Evolutionary conservation across 2,888 invertebrate species (phyloP), one percentile per base, ranked within the genome.

Genomic region (Stenichneumon culpator): DNA sequence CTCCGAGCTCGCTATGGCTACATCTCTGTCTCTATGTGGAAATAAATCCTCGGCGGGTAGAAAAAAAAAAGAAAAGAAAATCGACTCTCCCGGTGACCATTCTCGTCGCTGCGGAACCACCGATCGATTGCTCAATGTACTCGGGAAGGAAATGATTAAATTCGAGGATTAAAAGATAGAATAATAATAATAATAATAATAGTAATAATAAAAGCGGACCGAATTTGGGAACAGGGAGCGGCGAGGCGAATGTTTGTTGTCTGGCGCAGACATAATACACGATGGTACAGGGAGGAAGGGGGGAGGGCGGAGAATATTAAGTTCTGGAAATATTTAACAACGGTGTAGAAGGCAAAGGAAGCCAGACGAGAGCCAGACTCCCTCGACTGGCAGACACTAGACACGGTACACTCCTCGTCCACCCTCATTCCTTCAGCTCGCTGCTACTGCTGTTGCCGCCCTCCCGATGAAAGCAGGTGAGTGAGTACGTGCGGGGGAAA

Each of bases 381-480:
- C 83, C 86, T 79, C 81, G 83, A 84, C 73, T 69, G 75, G 63
- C 79, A 74, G 79, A 74, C 87, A 44, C 86, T 79, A 79, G 79
- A 69, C 83, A 36, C 22, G 32, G 36, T 54, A 9, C 39, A 65
- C 67, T 57, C 67, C 39, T 54, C 50, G 65, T 57, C 57, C 44
- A 28, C 73, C 81, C 82, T 69, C 84, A 77, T 74, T 79, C 67
- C 86, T 86, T 84, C 82, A 75, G 79, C 82, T 69, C 57, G 78
- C 72, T 72, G 78, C 63, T 57, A 67, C 72, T 75, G 78, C 63
- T 57, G 69, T 85, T 44, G 79, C 83, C 82, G 74, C 81, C 75
- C 77, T 80, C 73, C 82, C 79, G 80, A 95, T 94, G 94, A 94
- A 94, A 94, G 94, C 83, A 85, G 83, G 79, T 83, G 77, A 72